Percentiles rank a stretch among this genome's conserved stretches.
phyloP scores from a whole-genome alignment of 2,113 vertebrate species.

The Corythornis vintsioides region DNA sequence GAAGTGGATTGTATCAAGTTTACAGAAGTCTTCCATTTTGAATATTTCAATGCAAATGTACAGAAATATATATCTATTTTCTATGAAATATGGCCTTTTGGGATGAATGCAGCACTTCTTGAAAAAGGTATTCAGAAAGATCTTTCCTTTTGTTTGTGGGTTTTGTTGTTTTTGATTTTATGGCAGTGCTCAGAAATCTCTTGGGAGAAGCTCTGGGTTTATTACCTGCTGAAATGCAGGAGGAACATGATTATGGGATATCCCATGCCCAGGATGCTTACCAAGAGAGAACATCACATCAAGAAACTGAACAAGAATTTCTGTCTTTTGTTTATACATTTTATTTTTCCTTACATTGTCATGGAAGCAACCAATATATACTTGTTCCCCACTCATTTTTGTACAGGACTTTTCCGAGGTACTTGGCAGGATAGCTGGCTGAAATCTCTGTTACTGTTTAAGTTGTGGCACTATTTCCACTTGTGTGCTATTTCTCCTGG shows the following conservation, averaged over 20 bases:
- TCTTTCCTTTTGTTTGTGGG: neutral
- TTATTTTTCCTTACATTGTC: neutral
- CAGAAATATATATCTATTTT: neutral
- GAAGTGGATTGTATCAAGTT: neutral
- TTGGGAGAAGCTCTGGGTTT: neutral
- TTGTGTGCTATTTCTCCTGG: neutral
- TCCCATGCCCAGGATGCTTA: neutral
- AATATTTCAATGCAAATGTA: neutral
- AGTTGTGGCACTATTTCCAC: neutral
- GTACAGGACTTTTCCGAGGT: neutral
- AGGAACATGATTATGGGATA: neutral
- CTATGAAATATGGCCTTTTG: neutral
- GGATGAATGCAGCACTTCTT: neutral
- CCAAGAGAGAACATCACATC: neutral
- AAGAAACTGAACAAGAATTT: neutral
- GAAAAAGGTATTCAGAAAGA: neutral
- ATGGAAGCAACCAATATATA: neutral
- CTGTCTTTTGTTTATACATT: neutral
- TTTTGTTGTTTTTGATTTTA: neutral
- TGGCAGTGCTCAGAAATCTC: neutral
- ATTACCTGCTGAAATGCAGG: neutral
- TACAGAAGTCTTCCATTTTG: neutral
- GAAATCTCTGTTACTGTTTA: neutral
- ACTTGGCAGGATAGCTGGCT: neutral
- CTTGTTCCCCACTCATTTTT: neutral